A percentile compares a stretch with the other conserved stretches of the same genome.
Evolutionary conservation across 2,888 invertebrate species (phyloP).

Genomic region (Agelastica alni): DNA sequence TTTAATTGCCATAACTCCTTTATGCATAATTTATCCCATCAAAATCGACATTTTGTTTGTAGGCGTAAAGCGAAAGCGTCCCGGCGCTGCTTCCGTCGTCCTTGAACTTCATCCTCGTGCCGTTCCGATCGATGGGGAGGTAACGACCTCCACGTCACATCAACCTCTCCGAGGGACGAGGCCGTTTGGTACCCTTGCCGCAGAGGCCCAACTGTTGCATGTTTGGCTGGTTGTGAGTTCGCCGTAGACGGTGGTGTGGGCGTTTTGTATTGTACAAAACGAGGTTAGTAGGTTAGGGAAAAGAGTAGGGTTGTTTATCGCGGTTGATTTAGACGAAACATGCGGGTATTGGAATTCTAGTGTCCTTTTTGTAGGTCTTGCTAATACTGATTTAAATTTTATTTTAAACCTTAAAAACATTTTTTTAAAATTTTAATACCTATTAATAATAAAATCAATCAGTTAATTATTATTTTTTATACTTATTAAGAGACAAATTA

Average conservation of each 20-base stretch:
- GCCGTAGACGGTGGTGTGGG: slow-evolving; percentile 1
- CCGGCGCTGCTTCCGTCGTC: slow-evolving; percentile 28
- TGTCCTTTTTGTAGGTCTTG: no score
- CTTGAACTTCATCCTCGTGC: slow-evolving; percentile 35
- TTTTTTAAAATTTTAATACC: no score
- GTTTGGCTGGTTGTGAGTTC: background rate
- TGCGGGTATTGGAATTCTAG: no score
- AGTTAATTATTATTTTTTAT: no score
- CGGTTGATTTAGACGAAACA: no score
- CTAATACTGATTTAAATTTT: no score
- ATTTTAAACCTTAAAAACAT: no score
- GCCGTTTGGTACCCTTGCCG: slow-evolving; percentile 7
- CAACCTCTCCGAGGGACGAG: slow-evolving; percentile 21
- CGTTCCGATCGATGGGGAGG: slow-evolving; percentile 28
- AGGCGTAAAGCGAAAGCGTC: slow-evolving; percentile 30
- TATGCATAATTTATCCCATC: no score
- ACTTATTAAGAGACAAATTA: no score
- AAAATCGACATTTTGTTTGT: no score
- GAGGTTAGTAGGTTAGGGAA: slow-evolving; percentile 23
- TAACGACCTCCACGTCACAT: slow-evolving; percentile 34
- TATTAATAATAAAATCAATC: no score
- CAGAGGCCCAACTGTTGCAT: slow-evolving; percentile 24
- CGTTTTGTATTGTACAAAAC: slow-evolving; percentile 2
- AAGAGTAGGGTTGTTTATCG: background rate
- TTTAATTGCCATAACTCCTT: no score